Conservation (phyloP, 1,140 invertebrate species). For the Tyrophagus putrescentiae region DNA sequence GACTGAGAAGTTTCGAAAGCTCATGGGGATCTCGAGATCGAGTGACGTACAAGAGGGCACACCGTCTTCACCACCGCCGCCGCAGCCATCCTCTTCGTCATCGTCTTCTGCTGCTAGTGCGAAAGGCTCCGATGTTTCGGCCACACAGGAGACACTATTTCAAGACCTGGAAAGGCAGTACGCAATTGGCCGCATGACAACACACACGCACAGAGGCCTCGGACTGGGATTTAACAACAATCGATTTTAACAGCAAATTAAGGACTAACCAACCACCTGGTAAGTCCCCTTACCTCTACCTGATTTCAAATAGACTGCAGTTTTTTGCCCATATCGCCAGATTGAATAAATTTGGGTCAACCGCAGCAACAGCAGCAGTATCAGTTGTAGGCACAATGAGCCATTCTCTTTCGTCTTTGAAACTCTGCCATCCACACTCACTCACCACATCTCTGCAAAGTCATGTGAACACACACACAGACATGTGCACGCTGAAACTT, state of each 20-base stretch:
- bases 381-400: neutral
- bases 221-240: slow-evolving; percentile 52
- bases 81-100: no score
- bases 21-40: slow-evolving; percentile 86
- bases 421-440: no score
- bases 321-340: neutral
- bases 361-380: neutral
- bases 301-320: no score
- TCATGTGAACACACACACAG: no score
- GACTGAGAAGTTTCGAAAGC: slow-evolving; percentile 79
- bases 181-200: slow-evolving; percentile 75
- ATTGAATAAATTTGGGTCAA: slow-evolving; percentile 15
- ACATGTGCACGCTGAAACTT: slow-evolving; percentile 7
- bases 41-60: slow-evolving; percentile 28
- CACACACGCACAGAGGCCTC: slow-evolving; percentile 80
- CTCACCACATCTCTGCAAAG: neutral
- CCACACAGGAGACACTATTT: slow-evolving; percentile 80
- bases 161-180: slow-evolving; percentile 82
- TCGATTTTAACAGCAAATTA: neutral
- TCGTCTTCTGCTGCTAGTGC: slow-evolving; percentile 15
- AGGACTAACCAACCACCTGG: neutral
- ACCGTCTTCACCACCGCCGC: no score
- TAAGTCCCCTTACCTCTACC: no score
- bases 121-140: slow-evolving; percentile 32
- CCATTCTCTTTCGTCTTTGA: slow-evolving; percentile 11